A percentile compares a stretch with the other conserved stretches of the same genome.
These are phyloP conservation scores for Sialia sialis DNA, from an alignment of 2,113 vertebrate species.

Conservation along the genomic window DNA sequence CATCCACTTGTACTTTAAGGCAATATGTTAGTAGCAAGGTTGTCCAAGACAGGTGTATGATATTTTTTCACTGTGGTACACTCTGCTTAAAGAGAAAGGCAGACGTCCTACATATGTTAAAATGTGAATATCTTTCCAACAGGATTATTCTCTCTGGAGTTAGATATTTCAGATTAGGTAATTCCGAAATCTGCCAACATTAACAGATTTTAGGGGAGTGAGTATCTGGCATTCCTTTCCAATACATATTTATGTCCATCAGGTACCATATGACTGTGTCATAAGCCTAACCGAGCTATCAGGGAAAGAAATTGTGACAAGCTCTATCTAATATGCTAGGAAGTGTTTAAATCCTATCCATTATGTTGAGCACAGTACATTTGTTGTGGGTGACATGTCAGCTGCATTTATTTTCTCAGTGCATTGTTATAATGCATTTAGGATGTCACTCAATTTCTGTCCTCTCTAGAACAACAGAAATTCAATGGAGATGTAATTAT, in stretches of 20 bases:
- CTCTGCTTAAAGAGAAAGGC: not conserved
- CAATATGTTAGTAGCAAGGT: not conserved
- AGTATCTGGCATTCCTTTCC: not conserved
- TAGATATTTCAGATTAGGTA: not conserved
- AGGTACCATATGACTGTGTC: not conserved
- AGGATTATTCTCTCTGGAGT: not conserved
- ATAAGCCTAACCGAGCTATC: not conserved
- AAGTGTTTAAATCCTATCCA: not conserved
- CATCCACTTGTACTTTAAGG: not conserved
- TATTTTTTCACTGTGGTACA: not conserved
- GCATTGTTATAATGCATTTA: not conserved
- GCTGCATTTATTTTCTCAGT: not conserved
- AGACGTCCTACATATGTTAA: not conserved
- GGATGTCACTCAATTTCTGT: constrained; percentile 1
- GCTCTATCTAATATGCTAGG: not conserved
- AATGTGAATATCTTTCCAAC: not conserved
- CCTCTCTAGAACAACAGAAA: not conserved
- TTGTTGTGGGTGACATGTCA: not conserved
- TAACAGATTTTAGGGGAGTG: not conserved
- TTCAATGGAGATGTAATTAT: constrained; percentile 24
- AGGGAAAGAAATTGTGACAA: not conserved
- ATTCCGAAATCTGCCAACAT: not conserved
- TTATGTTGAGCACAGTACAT: not conserved
- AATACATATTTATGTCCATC: not conserved
- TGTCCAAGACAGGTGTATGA: not conserved